Conservation (phyloP, 2,888 invertebrate species). For the Schizaphis graminum region DNA sequence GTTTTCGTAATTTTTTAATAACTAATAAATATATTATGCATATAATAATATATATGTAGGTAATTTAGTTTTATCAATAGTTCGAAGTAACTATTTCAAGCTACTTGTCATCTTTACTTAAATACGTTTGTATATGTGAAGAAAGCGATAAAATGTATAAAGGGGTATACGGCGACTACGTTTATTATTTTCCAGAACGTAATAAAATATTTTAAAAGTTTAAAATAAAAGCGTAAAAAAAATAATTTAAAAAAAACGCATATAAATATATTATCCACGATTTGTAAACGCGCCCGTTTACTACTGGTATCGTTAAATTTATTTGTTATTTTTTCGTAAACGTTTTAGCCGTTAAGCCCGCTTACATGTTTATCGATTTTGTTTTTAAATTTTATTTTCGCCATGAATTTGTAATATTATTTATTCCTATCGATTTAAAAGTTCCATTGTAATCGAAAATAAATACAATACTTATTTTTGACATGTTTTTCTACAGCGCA, state of each 20-base stretch:
- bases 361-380: not conserved
- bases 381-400: not conserved
- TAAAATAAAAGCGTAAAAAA: not conserved
- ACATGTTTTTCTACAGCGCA: not conserved
- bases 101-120: not conserved
- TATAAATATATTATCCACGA: not conserved
- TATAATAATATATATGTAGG: not conserved
- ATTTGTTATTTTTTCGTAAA: not conserved
- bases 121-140: not conserved
- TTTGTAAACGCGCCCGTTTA: not conserved
- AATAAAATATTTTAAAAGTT: not conserved
- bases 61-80: not conserved
- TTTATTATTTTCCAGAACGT: not conserved
- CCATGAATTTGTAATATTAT: not conserved
- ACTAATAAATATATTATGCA: not conserved
- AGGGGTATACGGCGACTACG: not conserved
- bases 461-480: not conserved
- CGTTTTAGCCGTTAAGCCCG: not conserved
- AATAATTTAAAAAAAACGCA: conserved; percentile 3
- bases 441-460: not conserved
- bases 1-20: not conserved
- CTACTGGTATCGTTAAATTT: not conserved
- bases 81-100: not conserved
- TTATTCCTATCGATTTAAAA: not conserved
- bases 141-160: not conserved